Conservation (phyloP, 2,888 invertebrate genomes). For the Platerodrilus igneus region DNA sequence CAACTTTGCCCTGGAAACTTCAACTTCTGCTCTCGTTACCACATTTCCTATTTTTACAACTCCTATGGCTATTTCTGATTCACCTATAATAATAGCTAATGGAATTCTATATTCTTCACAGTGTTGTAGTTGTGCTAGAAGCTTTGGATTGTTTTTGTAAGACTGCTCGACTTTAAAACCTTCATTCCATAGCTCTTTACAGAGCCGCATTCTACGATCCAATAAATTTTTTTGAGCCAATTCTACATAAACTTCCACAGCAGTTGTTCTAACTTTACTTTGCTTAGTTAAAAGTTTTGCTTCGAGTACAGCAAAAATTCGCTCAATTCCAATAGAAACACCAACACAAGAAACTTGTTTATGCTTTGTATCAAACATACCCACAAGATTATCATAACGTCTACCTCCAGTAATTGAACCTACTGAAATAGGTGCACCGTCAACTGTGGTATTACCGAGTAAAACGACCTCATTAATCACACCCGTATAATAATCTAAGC, state of each 20-base stretch:
- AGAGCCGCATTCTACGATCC: conserved; percentile 82
- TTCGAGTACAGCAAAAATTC: conserved; percentile 93
- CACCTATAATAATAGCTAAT: conserved; percentile 84
- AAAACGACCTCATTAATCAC: conserved; percentile 97
- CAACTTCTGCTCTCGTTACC: conserved; percentile 61
- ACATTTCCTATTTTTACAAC: conserved; percentile 85
- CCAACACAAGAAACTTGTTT: conserved; percentile 94
- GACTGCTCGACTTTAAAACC: conserved; percentile 93
- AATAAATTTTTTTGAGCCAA: conserved; percentile 94
- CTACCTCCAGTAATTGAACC: conserved; percentile 97
- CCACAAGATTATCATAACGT: conserved; percentile 95
- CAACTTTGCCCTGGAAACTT: conserved; percentile 54
- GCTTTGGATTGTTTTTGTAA: conserved; percentile 93
- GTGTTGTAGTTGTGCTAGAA: conserved; percentile 89
- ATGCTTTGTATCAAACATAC: conserved; percentile 92
- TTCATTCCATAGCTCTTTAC: conserved; percentile 82
- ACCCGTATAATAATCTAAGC: conserved; percentile 98
- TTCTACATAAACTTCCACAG: conserved; percentile 89
- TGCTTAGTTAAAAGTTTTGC: conserved; percentile 62
- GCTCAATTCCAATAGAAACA: conserved; percentile 94
- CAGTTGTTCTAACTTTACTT: conserved; percentile 71
- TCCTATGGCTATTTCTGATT: conserved; percentile 82
- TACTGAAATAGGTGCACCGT: conserved; percentile 49
- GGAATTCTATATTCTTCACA: conserved; percentile 94
- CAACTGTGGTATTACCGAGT: conserved; percentile 41